phyloP scores from a whole-genome alignment of 2,113 vertebrate species.

The Thinocorus orbignyianus region DNA sequence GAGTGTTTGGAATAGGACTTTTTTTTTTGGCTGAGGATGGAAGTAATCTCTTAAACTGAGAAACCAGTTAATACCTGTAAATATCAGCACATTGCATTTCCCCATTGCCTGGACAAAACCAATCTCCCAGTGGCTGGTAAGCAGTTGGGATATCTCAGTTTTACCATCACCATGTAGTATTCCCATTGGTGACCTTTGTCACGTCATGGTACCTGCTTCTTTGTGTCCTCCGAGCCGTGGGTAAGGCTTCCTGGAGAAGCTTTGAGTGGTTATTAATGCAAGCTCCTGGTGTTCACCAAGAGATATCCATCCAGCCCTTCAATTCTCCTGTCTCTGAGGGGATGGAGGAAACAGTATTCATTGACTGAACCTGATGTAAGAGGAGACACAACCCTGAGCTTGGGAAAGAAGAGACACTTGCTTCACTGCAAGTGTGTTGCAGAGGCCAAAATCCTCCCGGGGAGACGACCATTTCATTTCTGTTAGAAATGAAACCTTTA shows the following conservation, averaged over 20 bases:
- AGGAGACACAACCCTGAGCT: background rate
- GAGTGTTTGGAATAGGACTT: background rate
- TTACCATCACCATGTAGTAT: rapidly evolving
- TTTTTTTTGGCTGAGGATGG: background rate
- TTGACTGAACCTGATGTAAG: background rate
- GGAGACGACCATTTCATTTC: background rate
- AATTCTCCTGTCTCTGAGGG: background rate
- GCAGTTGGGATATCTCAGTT: background rate
- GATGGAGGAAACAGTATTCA: background rate
- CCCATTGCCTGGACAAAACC: background rate
- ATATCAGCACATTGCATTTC: background rate
- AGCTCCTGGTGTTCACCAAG: background rate
- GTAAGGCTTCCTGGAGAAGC: background rate
- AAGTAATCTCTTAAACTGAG: background rate
- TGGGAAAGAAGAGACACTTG: background rate
- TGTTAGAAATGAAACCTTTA: background rate
- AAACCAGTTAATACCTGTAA: background rate
- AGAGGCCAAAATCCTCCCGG: background rate
- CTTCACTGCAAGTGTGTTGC: background rate
- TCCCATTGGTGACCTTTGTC: background rate
- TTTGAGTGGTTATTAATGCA: background rate
- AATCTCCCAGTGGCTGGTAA: background rate
- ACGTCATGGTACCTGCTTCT: rapidly evolving
- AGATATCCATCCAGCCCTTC: background rate
- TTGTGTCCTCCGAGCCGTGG: rapidly evolving